phyloP scores from a whole-genome alignment of 2,113 vertebrate species.

The Microtus ochrogaster region DNA sequence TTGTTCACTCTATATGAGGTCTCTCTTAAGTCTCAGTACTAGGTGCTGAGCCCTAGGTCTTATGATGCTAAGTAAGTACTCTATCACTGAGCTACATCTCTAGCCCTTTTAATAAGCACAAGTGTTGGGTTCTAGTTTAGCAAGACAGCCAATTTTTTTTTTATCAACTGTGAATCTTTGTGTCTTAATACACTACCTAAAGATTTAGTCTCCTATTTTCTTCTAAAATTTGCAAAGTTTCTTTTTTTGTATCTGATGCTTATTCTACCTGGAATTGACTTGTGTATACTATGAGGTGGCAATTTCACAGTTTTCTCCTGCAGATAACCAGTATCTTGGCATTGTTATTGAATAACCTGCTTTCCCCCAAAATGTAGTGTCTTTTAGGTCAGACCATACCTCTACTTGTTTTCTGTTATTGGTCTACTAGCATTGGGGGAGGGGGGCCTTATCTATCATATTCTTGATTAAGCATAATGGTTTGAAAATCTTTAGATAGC shows the following conservation, averaged over 20 bases:
- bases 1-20: neutral
- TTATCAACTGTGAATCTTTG: neutral
- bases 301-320: neutral
- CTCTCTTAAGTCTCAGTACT: neutral
- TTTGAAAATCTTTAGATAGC: constrained; percentile 1
- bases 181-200: neutral
- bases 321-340: neutral
- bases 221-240: neutral
- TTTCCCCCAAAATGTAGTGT: neutral
- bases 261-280: neutral
- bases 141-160: neutral
- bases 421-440: neutral
- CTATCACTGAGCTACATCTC: neutral
- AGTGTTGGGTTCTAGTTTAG: constrained; percentile 32
- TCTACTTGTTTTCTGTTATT: constrained; percentile 1
- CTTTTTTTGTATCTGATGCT: neutral
- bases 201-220: neutral
- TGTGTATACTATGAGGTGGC: neutral
- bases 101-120: neutral
- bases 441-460: neutral
- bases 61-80: neutral
- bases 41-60: neutral
- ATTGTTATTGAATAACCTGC: neutral
- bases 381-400: neutral
- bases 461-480: constrained; percentile 27